Evolutionary conservation across 2,797 vertebrate genomes (phyloP), one percentile per base, ranked within the genome.

Genomic region (Liasis olivaceus): DNA sequence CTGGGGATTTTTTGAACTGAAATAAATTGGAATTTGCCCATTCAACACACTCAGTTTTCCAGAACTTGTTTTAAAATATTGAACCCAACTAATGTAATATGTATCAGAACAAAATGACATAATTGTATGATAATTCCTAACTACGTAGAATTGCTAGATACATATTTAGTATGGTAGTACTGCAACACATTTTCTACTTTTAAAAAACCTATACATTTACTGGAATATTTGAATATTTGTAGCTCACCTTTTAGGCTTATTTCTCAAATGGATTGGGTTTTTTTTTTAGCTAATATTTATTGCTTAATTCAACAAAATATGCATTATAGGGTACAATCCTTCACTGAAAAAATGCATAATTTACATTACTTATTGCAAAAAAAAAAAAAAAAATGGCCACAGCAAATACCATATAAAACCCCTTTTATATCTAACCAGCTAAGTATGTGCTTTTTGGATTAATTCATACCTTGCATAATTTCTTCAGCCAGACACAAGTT

Each of bases 1-100:
- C 11, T 81, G 72, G 5, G 8, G 22, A 11, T 1, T 0, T 0
- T 2, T 28, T 7, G 20, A 77, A 59, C 17, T 24, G 47, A 0
- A 2, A 54, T 0, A 81, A 56, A 89, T 26, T 54, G 20, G 88
- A n/a, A 86, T 47, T 0, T 36, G 31, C 77, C 5, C 62, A 5
- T 56, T 87, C 2, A 9, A 58, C 36, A 63, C 24, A 47, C 8
- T 1, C 8, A 77, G 72, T 42, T 42, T 22, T 42, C 36, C 20
- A 81, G 20, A 47, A 12, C 36, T 77, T 22, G 1, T 14, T 17
- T 69, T 77, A 72, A 77, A 88, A 60, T 26, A 13, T 62, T 11
- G 2, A 90, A 36, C 36, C 6, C 51, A 90, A 42, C 54, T 77
- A 51, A 59, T 60, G 24, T 26, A 66, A 87, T 60, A 72, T 28